Percentiles rank a stretch among this genome's conserved stretches.
Evolutionary conservation across 2,797 vertebrate species (phyloP).

Genomic region (Alosa sapidissima): DNA sequence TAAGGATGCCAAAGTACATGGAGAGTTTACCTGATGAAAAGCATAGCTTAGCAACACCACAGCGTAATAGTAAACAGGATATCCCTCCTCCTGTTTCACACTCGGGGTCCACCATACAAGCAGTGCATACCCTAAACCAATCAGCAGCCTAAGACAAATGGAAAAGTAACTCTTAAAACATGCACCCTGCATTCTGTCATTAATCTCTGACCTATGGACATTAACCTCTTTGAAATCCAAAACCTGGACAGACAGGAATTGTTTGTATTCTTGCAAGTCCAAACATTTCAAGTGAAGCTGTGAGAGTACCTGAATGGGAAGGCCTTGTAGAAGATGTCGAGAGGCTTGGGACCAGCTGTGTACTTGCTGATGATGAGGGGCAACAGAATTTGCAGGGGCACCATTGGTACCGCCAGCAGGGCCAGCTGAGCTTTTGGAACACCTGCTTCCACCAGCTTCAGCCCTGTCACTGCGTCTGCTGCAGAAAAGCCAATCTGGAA

Average conservation of each 20-base stretch:
- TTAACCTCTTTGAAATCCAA: background rate
- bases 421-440: conserved; percentile 96
- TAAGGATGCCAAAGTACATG: background rate
- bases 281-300: background rate
- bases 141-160: conserved; percentile 78
- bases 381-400: conserved; percentile 93
- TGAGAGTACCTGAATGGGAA: conserved; percentile 89
- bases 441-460: conserved; percentile 94
- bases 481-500: conserved; percentile 95
- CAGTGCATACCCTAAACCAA: conserved; percentile 88
- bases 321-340: conserved; percentile 93
- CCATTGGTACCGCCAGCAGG: conserved; percentile 95
- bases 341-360: conserved; percentile 91
- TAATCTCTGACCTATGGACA: background rate
- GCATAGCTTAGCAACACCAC: conserved; percentile 90
- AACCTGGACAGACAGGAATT: background rate
- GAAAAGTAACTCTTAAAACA: background rate
- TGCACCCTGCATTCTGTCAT: background rate
- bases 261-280: background rate
- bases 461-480: conserved; percentile 93
- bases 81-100: conserved; percentile 85
- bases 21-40: conserved; percentile 85
- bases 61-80: conserved; percentile 88
- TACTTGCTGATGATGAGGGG: conserved; percentile 96
- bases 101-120: conserved; percentile 96